phyloP scores from a whole-genome alignment of 1,140 invertebrate species.

The Aphelenchoides fujianensis region DNA sequence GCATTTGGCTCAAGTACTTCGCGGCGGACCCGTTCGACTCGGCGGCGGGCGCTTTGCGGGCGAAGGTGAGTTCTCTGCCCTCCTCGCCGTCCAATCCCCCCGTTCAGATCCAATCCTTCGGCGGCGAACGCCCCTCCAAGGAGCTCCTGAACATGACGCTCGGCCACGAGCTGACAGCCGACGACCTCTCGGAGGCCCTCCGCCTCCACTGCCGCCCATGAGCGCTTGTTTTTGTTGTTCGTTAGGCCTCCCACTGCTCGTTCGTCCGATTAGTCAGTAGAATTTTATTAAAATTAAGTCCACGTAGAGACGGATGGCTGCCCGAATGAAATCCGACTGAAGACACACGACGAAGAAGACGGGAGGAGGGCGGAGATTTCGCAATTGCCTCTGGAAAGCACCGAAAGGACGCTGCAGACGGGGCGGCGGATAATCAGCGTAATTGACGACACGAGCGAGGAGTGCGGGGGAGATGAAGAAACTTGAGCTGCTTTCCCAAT shows the following conservation, averaged over 20 bases:
- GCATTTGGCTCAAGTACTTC: conserved; percentile 88
- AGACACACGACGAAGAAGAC: no score
- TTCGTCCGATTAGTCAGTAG: background rate
- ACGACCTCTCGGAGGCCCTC: conserved; percentile 29
- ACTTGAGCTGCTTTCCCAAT: no score
- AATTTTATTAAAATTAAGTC: conserved; percentile 7
- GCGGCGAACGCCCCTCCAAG: conserved; percentile 55
- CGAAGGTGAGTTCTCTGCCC: conserved; percentile 46
- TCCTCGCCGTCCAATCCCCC: no score
- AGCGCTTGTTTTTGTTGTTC: conserved; percentile 14
- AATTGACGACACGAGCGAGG: no score
- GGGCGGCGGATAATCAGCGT: no score
- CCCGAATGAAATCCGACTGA: background rate
- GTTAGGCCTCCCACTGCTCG: background rate
- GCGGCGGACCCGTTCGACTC: conserved; percentile 74
- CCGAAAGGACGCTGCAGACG: background rate
- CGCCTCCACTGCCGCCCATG: no score
- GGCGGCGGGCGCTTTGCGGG: conserved; percentile 55
- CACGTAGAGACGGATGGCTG: background rate
- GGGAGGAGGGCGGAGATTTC: no score
- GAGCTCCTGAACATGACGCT: conserved; percentile 42
- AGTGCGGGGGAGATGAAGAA: no score
- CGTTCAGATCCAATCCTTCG: conserved; percentile 54
- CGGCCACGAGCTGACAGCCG: conserved; percentile 32
- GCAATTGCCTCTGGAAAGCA: background rate